Conservation (phyloP, 2,888 invertebrate genomes). For the Pristionchus japonicus region DNA sequence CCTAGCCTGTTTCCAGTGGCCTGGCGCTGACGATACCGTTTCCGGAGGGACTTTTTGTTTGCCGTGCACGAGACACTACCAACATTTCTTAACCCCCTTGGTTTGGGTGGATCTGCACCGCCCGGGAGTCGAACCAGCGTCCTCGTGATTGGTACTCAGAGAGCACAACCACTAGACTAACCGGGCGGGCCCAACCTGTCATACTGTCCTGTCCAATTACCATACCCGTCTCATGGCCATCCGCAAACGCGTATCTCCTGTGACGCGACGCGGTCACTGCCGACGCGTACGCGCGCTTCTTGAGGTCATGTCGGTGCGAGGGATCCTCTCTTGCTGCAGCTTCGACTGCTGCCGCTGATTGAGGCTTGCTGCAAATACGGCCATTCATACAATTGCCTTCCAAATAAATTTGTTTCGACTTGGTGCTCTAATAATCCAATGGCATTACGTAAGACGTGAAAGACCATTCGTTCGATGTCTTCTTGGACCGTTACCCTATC, state of each 20-base stretch:
- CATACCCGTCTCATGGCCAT: not conserved
- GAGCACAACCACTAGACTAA: no score
- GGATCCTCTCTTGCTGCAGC: not conserved
- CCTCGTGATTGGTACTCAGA: no score
- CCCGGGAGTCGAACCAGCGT: no score
- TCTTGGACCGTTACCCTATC: not conserved
- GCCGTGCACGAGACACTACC: no score
- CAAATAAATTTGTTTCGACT: not conserved
- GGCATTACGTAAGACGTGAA: not conserved
- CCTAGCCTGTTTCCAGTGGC: no score
- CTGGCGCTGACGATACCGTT: no score
- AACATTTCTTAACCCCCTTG: no score
- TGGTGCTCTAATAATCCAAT: not conserved
- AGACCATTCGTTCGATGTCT: no score
- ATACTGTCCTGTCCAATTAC: not conserved
- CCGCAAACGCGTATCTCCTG: constrained; percentile 44
- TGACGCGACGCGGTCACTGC: constrained; percentile 15
- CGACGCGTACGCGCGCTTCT: constrained; percentile 29
- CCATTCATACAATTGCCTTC: not conserved
- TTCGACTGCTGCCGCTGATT: not conserved
- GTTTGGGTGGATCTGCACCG: no score
- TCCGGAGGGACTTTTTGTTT: no score
- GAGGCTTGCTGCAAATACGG: not conserved
- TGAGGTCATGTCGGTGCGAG: not conserved
- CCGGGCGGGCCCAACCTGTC: no score